These are phyloP conservation scores for Drosophila borborema DNA, from an alignment of 2,888 invertebrate genomes.

Conservation along the genomic window DNA sequence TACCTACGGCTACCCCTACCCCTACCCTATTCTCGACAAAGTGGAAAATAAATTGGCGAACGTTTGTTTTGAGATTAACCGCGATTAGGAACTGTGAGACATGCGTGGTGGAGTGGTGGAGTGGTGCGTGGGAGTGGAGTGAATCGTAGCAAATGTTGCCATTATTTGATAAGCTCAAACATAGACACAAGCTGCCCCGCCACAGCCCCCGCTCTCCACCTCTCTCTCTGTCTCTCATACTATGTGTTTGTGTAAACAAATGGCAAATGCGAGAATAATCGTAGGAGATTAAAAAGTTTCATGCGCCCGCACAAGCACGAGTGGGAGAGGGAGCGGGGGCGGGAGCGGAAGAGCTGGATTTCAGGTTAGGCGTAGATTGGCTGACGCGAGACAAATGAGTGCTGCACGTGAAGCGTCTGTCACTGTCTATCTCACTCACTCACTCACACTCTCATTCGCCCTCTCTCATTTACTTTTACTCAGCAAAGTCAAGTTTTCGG, in stretches of 20 bases:
- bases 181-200: constrained; percentile 51
- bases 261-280: constrained; percentile 84
- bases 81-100: constrained; percentile 79
- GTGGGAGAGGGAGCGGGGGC: background rate
- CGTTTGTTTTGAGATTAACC: constrained; percentile 85
- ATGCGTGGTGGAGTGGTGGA: constrained; percentile 13
- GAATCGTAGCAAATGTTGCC: constrained; percentile 81
- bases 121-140: constrained; percentile 33
- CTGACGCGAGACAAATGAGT: constrained; percentile 77
- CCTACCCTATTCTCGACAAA: constrained; percentile 47
- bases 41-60: constrained; percentile 84
- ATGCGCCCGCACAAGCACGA: constrained; percentile 51
- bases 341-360: background rate
- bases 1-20: background rate
- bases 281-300: constrained; percentile 83
- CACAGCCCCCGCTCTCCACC: background rate
- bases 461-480: background rate
- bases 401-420: constrained; percentile 69
- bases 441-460: background rate
- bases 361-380: constrained; percentile 19
- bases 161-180: constrained; percentile 82
- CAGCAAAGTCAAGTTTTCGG: constrained; percentile 42
- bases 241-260: constrained; percentile 78
- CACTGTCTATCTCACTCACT: background rate
- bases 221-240: background rate